Evolutionary conservation across 2,113 vertebrate genomes (phyloP).

Genomic region (Pogonocichla stellata): DNA sequence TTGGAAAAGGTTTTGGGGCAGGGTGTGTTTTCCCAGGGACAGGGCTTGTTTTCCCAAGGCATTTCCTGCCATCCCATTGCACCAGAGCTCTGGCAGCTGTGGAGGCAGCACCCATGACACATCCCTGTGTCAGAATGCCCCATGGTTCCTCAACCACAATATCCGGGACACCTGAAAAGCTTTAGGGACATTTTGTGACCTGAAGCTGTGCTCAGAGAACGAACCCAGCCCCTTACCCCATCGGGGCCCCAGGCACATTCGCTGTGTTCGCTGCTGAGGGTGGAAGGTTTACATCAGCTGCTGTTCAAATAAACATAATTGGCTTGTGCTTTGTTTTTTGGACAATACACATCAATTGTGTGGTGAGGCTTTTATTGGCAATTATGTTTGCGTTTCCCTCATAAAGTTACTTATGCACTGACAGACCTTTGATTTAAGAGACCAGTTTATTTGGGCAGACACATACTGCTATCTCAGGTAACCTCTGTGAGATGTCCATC

Average conservation of each 20-base stretch:
- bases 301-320: not conserved
- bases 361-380: not conserved
- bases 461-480: not conserved
- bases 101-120: not conserved
- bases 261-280: not conserved
- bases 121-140: not conserved
- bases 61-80: not conserved
- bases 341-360: not conserved
- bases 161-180: not conserved
- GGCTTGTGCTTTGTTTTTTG: not conserved
- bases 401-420: fast-evolving
- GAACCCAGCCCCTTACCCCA: fast-evolving
- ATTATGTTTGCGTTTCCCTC: not conserved
- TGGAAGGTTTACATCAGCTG: not conserved
- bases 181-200: not conserved
- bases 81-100: not conserved
- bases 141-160: fast-evolving
- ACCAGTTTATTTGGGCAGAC: not conserved
- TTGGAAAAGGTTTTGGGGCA: not conserved
- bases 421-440: not conserved
- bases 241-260: fast-evolving
- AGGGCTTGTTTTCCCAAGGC: not conserved
- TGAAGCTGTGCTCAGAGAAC: fast-evolving
- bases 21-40: not conserved
- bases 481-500: not conserved